Conservation (phyloP, 2,888 invertebrate species). For the Drosophila cognata region DNA sequence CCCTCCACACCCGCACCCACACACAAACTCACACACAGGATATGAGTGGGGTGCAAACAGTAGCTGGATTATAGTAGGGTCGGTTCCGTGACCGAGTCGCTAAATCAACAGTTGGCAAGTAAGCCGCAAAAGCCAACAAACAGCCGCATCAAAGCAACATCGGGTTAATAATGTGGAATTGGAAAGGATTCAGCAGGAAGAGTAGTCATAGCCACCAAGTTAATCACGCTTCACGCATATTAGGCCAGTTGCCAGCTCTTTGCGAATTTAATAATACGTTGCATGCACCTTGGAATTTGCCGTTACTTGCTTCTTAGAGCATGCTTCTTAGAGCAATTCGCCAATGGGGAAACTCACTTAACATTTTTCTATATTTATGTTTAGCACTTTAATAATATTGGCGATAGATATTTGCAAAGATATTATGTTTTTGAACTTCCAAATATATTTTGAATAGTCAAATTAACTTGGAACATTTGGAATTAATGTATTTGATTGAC, state of each 20-base stretch:
- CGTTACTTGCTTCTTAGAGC: background rate
- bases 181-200: constrained; percentile 30
- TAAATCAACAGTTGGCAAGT: constrained; percentile 77
- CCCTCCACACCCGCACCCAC: constrained; percentile 1
- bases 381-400: too few relatives aligned
- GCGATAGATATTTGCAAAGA: too few relatives aligned
- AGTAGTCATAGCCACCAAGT: constrained; percentile 11
- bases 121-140: constrained; percentile 53
- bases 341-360: too few relatives aligned
- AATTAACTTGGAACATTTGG: too few relatives aligned
- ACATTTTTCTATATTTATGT: background rate
- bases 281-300: background rate
- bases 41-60: background rate
- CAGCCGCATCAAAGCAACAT: constrained; percentile 31
- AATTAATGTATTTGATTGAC: background rate
- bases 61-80: constrained; percentile 22
- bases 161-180: constrained; percentile 42
- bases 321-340: background rate
- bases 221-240: constrained; percentile 25
- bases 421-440: too few relatives aligned
- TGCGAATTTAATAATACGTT: background rate
- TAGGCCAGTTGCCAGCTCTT: constrained; percentile 5
- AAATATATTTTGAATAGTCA: too few relatives aligned
- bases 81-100: constrained; percentile 42
- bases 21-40: background rate